Evolutionary conservation across 2,888 invertebrate species (phyloP).

Genomic region (Nomada fucata): DNA sequence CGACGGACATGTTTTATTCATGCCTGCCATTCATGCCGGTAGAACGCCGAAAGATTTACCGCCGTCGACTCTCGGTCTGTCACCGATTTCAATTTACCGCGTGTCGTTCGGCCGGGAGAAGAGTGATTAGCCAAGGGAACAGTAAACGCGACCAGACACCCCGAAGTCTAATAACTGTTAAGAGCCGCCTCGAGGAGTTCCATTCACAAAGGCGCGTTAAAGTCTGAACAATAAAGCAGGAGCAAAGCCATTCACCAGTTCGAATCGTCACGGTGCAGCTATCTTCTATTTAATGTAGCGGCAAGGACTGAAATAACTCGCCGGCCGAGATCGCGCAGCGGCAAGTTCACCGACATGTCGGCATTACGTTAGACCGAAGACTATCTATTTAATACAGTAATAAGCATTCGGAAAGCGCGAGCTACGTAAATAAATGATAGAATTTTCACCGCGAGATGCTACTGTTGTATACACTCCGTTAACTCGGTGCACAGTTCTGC

Average conservation of each 20-base stretch:
- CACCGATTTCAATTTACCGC: conserved; percentile 27
- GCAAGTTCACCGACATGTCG: conserved; percentile 1
- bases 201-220: background rate
- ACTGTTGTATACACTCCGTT: background rate
- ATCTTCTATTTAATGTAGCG: conserved; percentile 10
- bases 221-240: background rate
- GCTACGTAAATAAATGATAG: background rate
- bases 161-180: background rate
- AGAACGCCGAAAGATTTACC: conserved; percentile 50
- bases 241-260: background rate
- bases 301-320: background rate
- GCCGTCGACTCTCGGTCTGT: conserved; percentile 32
- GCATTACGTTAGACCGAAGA: background rate
- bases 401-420: background rate
- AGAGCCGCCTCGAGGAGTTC: background rate
- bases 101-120: background rate
- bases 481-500: background rate
- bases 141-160: background rate
- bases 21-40: conserved; percentile 48
- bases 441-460: background rate
- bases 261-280: background rate
- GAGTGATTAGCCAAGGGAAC: conserved; percentile 3
- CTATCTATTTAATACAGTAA: no score
- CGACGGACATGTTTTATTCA: conserved; percentile 68
- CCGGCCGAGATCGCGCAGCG: background rate